phyloP scores from a whole-genome alignment of 2,113 vertebrate genomes.

The Menidia beryllina region DNA sequence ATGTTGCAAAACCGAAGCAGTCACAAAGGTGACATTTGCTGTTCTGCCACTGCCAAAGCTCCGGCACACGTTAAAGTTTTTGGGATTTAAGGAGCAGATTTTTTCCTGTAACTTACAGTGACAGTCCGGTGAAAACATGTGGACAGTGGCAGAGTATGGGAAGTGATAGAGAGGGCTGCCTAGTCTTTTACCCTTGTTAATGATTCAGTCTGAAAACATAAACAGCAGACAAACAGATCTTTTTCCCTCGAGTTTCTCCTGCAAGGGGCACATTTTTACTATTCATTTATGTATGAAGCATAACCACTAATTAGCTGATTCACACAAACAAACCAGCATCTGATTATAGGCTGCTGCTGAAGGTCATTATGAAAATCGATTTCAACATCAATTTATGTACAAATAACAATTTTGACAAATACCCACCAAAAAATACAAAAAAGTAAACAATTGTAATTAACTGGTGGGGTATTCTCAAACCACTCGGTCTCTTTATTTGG shows the following conservation, averaged over 20 bases:
- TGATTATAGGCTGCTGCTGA: slow-evolving; percentile 48
- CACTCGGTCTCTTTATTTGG: not conserved
- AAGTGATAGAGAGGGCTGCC: not conserved
- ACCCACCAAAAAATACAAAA: not conserved
- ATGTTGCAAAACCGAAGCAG: slow-evolving; percentile 31
- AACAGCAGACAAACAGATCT: not conserved
- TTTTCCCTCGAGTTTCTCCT: not conserved
- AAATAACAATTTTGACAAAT: not conserved
- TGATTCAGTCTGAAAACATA: not conserved
- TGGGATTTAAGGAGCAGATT: not conserved
- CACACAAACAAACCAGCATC: slow-evolving; percentile 44
- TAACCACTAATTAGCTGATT: slow-evolving; percentile 53
- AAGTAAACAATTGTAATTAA: not conserved
- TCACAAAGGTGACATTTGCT: slow-evolving; percentile 35
- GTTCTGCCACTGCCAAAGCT: not conserved
- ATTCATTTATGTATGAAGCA: slow-evolving; percentile 43
- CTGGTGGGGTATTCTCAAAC: slow-evolving; percentile 9
- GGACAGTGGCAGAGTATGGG: not conserved
- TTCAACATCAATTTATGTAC: slow-evolving; percentile 22
- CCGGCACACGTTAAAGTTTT: slow-evolving; percentile 14
- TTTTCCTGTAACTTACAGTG: not conserved
- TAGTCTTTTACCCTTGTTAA: not conserved
- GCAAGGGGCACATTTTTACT: slow-evolving; percentile 1
- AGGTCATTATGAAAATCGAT: slow-evolving; percentile 37
- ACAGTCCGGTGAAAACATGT: slow-evolving; percentile 13